Evolutionary conservation across 2,113 vertebrate species (phyloP), one percentile per base, ranked within the genome.

Genomic region (Oryzias curvinotus): DNA sequence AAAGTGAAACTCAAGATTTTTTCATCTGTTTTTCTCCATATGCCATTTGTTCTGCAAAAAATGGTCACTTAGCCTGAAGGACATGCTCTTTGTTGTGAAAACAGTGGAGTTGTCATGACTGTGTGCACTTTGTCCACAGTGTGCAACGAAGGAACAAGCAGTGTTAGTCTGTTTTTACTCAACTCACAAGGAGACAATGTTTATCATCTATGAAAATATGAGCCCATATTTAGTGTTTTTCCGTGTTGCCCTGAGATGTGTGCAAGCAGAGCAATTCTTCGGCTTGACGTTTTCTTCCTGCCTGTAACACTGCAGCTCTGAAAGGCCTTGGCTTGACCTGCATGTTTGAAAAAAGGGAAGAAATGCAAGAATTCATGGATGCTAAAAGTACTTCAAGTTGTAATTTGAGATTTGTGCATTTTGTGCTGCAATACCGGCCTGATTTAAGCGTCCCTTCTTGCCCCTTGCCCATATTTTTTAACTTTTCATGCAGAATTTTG

Each of bases 181-280:
- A 81, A 58, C 71, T 75, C 73, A 66, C 49, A 56, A 84, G 63
- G 57, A 81, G 72, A 76, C 63, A 55, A 63, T 84, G 86, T 88
- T 89, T 85, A 89, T 84, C 71, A 75, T 49, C 51, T 55, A 64
- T 62, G 62, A 82, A 87, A 89, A 87, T 83, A 89, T 82, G 48
- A 89, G 84, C 82, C 87, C 84, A 80, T 89, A 89, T 89, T 89
- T 88, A 87, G 89, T 75, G 80, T 85, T 62, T 53, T 71, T 82
- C 66, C 41, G 47, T 72, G 67, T 51, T 57, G 69, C 62, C 72
- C 62, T 67, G 21, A 18, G 54, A 62, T 54, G 51, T 73, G 56
- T 70, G 54, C 55, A 43, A 80, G 70, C 51, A 73, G 68, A 78
- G 57, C 2, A 52, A 67, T 18, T 10, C 26, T 58, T 1, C 57